Evolutionary conservation across 2,113 vertebrate species (phyloP).

Genomic region (Mormyrus iriodes): DNA sequence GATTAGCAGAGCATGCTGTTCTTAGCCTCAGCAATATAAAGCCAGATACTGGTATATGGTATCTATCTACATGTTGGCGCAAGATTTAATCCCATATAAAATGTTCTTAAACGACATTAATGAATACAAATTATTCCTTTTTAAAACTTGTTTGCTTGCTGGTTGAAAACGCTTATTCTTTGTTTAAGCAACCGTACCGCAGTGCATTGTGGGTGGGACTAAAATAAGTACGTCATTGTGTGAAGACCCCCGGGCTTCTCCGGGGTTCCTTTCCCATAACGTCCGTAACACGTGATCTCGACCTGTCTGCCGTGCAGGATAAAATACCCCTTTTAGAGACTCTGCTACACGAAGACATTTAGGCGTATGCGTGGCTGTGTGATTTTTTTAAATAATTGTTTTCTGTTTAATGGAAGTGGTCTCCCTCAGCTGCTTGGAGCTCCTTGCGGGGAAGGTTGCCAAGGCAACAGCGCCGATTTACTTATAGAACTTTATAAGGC

Average conservation of each 20-base stretch:
- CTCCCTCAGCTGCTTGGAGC: neutral
- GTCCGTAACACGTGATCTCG: neutral
- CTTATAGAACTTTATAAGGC: neutral
- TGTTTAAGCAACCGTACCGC: neutral
- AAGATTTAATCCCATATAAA: neutral
- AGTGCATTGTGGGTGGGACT: constrained; percentile 35
- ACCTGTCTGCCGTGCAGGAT: neutral
- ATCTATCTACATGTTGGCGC: neutral
- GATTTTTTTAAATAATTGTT: neutral
- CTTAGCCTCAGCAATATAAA: neutral
- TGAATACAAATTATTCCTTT: neutral
- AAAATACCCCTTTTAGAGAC: neutral
- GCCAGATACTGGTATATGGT: neutral
- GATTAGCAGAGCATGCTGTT: neutral
- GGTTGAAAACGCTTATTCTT: constrained; percentile 26
- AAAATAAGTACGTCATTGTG: constrained; percentile 14
- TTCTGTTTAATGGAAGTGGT: neutral
- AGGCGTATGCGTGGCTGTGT: neutral
- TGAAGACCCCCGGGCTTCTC: neutral
- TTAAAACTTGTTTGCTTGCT: constrained; percentile 1
- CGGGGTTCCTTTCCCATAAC: neutral
- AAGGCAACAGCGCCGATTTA: neutral
- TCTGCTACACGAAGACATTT: neutral
- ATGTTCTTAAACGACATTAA: no score
- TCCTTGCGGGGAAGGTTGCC: neutral